phyloP scores from a whole-genome alignment of 2,113 vertebrate species.

The Xyliphius kryptos region DNA sequence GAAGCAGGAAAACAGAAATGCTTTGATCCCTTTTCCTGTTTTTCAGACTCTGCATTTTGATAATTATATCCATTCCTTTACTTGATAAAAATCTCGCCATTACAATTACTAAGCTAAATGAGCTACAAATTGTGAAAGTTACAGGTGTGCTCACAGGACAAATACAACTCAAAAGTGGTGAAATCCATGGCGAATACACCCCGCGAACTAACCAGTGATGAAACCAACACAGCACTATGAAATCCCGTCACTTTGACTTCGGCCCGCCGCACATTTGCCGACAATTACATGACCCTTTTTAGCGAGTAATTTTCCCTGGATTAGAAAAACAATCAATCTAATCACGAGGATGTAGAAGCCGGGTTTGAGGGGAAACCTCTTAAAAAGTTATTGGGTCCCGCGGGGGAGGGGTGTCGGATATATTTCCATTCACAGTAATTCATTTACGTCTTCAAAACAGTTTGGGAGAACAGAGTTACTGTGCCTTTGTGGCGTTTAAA shows the following conservation, averaged over 20 bases:
- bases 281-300: slow-evolving; percentile 56
- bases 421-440: slow-evolving; percentile 70
- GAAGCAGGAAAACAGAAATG: too few species aligned
- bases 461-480: slow-evolving; percentile 65
- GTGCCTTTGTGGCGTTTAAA: slow-evolving; percentile 67
- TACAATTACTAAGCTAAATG: too few species aligned
- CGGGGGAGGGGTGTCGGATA: slow-evolving; percentile 43
- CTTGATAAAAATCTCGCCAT: too few species aligned
- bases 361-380: slow-evolving; percentile 60
- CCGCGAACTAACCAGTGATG: slow-evolving; percentile 15
- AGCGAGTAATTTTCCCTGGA: slow-evolving; percentile 65
- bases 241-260: slow-evolving; percentile 41
- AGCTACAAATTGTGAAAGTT: too few species aligned
- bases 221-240: slow-evolving; percentile 8
- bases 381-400: slow-evolving; percentile 61
- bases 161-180: too few species aligned
- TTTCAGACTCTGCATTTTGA: too few species aligned
- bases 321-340: slow-evolving; percentile 72
- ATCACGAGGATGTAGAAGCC: slow-evolving; percentile 50
- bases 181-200: background rate
- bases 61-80: too few species aligned
- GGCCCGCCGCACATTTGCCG: slow-evolving; percentile 43
- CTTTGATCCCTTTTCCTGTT: too few species aligned
- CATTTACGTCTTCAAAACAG: slow-evolving; percentile 72
- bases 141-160: too few species aligned